These are phyloP conservation scores for Lineus longissimus DNA, from an alignment of 1,140 invertebrate genomes.

Conservation along the genomic window DNA sequence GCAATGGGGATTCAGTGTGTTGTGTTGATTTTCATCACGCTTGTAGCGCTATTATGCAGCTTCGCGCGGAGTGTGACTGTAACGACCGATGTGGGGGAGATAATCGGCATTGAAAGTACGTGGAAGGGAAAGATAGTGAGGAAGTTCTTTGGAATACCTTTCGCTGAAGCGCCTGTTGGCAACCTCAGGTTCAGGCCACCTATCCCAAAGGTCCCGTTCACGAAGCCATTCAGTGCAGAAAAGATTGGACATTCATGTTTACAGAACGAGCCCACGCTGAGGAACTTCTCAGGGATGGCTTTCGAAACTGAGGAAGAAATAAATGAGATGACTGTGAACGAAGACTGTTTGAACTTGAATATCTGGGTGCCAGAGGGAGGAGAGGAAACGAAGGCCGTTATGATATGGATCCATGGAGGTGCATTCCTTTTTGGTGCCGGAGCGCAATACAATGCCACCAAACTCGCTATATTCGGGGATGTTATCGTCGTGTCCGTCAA, in stretches of 20 bases:
- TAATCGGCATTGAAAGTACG: too few relatives aligned
- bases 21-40: too few relatives aligned
- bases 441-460: slow-evolving; percentile 36
- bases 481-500: slow-evolving; percentile 58
- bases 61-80: too few relatives aligned
- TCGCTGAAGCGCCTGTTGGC: slow-evolving; percentile 84
- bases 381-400: slow-evolving; percentile 13
- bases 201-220: slow-evolving; percentile 55
- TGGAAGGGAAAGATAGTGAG: slow-evolving; percentile 59
- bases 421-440: slow-evolving; percentile 19
- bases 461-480: slow-evolving; percentile 42
- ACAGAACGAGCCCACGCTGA: background rate
- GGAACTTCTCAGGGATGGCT: background rate
- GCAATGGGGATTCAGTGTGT: too few relatives aligned
- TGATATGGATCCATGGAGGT: slow-evolving; percentile 29
- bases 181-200: slow-evolving; percentile 82
- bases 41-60: too few relatives aligned
- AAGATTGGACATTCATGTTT: slow-evolving; percentile 60
- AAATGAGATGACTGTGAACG: slow-evolving; percentile 47
- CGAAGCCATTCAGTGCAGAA: slow-evolving; percentile 17
- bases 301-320: too few relatives aligned
- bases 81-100: too few relatives aligned
- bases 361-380: slow-evolving; percentile 13
- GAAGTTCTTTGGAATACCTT: slow-evolving; percentile 83
- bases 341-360: slow-evolving; percentile 20